Percentiles rank a stretch among this genome's conserved stretches.
These are phyloP conservation scores for Acanthurus leucopareius DNA, from an alignment of 2,797 vertebrate genomes.

Conservation along the genomic window DNA sequence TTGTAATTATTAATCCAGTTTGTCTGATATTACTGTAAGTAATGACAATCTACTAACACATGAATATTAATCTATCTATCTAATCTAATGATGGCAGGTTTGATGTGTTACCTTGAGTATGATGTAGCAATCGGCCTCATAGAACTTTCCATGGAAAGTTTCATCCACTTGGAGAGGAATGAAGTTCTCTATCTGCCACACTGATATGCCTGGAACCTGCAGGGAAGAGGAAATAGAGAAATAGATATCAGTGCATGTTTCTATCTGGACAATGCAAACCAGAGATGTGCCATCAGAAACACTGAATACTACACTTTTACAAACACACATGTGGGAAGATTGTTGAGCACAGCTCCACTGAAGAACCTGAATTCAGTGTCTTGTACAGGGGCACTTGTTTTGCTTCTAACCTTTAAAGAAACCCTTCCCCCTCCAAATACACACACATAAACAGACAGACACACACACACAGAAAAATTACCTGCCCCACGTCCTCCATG, in stretches of 20 bases:
- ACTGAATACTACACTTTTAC: too few relatives aligned
- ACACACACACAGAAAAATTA: conserved; percentile 53
- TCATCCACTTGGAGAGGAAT: conserved; percentile 92
- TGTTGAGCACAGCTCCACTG: too few relatives aligned
- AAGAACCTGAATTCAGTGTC: too few relatives aligned
- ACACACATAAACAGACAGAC: too few relatives aligned
- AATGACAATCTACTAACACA: not conserved
- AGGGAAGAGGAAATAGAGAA: not conserved
- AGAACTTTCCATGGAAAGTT: conserved; percentile 95
- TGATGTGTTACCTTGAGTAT: conserved; percentile 90
- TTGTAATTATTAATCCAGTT: not conserved
- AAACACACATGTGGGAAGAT: too few relatives aligned
- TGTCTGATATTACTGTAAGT: not conserved
- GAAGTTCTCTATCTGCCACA: conserved; percentile 99
- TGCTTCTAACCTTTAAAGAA: too few relatives aligned
- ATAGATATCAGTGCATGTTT: not conserved
- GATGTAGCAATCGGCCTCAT: conserved; percentile 98
- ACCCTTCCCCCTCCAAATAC: too few relatives aligned
- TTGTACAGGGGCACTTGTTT: too few relatives aligned
- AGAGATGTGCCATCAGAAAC: too few relatives aligned
- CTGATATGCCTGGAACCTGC: conserved; percentile 90
- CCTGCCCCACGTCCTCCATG: conserved; percentile 93
- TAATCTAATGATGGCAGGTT: not conserved
- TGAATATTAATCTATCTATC: too few relatives aligned
- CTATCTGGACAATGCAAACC: not conserved